A percentile compares a stretch with the other conserved stretches of the same genome.
These are phyloP conservation scores for Caenorhabditis sp. DNA, from an alignment of 2,888 invertebrate species.

Conservation along the genomic window DNA sequence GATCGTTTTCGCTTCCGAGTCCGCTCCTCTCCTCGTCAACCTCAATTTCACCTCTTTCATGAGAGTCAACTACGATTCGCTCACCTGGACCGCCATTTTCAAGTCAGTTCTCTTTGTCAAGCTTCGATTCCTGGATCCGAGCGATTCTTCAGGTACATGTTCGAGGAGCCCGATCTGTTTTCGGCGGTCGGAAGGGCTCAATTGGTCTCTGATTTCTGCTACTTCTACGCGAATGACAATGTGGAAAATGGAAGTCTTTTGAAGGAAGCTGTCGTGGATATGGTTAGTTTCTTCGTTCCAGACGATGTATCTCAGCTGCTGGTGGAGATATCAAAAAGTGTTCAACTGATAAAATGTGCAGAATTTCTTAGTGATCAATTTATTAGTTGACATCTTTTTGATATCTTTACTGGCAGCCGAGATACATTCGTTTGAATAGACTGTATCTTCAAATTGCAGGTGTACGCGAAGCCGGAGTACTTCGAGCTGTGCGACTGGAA, in stretches of 20 bases:
- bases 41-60: constrained; percentile 68
- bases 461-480: constrained; percentile 61
- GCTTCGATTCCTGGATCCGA: too few relatives aligned
- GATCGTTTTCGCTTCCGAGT: constrained; percentile 56
- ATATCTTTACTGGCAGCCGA: too few relatives aligned
- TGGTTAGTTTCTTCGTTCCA: constrained; percentile 34
- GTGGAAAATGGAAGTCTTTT: constrained; percentile 51
- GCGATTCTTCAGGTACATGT: constrained; percentile 63
- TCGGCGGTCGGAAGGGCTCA: constrained; percentile 72
- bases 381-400: too few relatives aligned
- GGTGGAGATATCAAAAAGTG: too few relatives aligned
- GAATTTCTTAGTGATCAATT: too few relatives aligned
- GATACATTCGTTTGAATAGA: too few relatives aligned
- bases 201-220: constrained; percentile 76
- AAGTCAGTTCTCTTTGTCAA: too few relatives aligned
- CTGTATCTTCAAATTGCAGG: too few relatives aligned
- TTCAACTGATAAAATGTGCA: too few relatives aligned
- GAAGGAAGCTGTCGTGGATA: constrained; percentile 63
- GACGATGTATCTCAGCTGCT: not conserved
- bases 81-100: constrained; percentile 67
- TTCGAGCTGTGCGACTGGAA: constrained; percentile 70
- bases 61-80: constrained; percentile 67
- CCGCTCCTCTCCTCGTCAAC: constrained; percentile 62
- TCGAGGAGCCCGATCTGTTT: constrained; percentile 59
- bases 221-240: constrained; percentile 69